Base-by-base conservation (phyloP, 2,888 invertebrate genomes). In the Linnaemya tessellans region DNA sequence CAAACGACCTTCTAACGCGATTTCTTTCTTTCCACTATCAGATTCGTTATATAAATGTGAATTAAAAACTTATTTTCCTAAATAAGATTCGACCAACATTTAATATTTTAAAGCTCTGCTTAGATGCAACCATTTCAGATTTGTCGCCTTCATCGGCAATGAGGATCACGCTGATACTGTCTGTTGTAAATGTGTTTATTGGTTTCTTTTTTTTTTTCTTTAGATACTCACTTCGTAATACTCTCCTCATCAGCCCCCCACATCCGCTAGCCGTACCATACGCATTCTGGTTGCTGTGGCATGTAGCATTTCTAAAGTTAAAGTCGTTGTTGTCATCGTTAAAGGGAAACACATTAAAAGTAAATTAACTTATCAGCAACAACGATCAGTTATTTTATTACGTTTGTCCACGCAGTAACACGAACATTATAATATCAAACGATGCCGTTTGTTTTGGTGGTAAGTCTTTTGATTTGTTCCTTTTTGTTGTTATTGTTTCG, bases 361-460 rank as follows among this genome's bases (percentile, higher is more conserved):
- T 92, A 92, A 92, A 92, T 92, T 92, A 92, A 92, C 92, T 92
- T 92, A 92, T 92, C 92, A 91, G 92, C 91, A 90, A 91, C 92
- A 91, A 92, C 91, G 92, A 92, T 92, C 92, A 91, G 92, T 92
- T 92, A 92, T 92, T 92, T 92, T 92, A 92, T 92, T 92, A 90
- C 92, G 92, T 91, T 92, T 92, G 92, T 92, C 91, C 91, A 91
- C 90, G 90, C 89, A 89, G 89, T 89, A 92, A 92, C 92, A 92
- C 92, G 92, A 92, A 92, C 92, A 92, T 92, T 92, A 91, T 91
- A 90, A 91, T 90, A 91, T 90, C 91, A 90, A 91, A 90, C 86
- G 91, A 90, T 89, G 91, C 91, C 91, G 91, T 89, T 89, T 88
- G 46, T 46, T 80, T 64, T 64, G n/a, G 25, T 71, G 49, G 49